Conservation (phyloP, 2,797 vertebrate species). For the Acrossocheilus fasciatus region DNA sequence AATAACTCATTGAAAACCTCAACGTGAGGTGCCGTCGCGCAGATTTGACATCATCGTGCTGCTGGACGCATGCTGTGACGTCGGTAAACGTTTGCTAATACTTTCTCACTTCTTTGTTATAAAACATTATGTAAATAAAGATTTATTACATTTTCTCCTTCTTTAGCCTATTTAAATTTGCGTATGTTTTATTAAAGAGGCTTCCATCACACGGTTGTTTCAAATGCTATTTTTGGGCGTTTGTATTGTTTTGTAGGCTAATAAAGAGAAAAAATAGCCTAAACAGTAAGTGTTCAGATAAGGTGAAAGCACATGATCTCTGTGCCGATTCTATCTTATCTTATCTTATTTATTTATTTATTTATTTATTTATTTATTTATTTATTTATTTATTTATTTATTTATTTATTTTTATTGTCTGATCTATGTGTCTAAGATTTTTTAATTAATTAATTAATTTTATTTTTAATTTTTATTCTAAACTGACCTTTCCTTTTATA, state of each 20-base stretch:
- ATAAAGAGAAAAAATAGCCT: not conserved
- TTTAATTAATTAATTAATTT: too few relatives aligned
- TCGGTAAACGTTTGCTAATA: not conserved
- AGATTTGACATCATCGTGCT: slow-evolving; percentile 47
- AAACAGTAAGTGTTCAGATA: too few relatives aligned
- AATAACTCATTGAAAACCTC: not conserved
- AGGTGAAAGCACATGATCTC: too few relatives aligned
- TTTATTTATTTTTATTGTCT: too few relatives aligned
- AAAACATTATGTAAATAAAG: not conserved
- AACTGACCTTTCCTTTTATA: too few relatives aligned
- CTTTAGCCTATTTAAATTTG: not conserved
- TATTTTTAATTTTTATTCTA: too few relatives aligned
- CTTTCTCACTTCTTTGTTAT: not conserved
- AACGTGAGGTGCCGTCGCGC: slow-evolving; percentile 32
- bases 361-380: too few relatives aligned
- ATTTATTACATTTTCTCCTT: not conserved
- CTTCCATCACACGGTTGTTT: not conserved
- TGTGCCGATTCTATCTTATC: too few relatives aligned
- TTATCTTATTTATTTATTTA: too few relatives aligned
- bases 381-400: too few relatives aligned
- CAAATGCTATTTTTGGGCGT: not conserved
- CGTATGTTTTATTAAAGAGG: not conserved
- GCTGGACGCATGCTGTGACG: slow-evolving; percentile 34
- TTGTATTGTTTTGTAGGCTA: not conserved
- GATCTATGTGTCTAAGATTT: too few relatives aligned